Base-by-base conservation (phyloP, 1,140 invertebrate genomes). In the Oreohelix idahoensis region DNA sequence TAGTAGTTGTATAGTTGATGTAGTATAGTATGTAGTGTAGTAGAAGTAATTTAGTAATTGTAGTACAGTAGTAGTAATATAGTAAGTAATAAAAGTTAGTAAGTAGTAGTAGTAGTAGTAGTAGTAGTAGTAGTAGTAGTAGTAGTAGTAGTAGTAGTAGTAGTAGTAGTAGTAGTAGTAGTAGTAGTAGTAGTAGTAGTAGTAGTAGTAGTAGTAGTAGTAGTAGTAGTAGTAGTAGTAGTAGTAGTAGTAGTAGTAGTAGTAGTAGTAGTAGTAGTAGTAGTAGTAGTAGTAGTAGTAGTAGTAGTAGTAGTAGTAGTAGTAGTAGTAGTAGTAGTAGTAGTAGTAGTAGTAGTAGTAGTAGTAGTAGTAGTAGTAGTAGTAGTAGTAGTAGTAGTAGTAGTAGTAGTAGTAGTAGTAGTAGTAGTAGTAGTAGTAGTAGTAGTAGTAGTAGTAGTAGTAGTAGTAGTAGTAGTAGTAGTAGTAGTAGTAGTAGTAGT, bases 331-430 rank as follows among this genome's bases (percentile, higher is more conserved):
- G 20, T 69, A 69, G 32, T 69, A 69, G 20, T 35, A 69, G 32
- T 35, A 69, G 42, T 45, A 45, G 42, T 45, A 45, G 15, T 45
- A 45, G 42, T 45, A 45, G 15, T 45, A 45, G 42, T 45, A 45
- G 42, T 45, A 45, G 42, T 45, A 45, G 15, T 45, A 45, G 32
- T n/a, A n/a, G 32, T 29, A 69, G 26, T 8, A 45, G 42, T 45
- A 45, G 42, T 45, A 45, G 42, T 69, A 69, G 26, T 69, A 69
- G 10, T 69, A 69, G 26, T 69, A 69, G 26, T 69, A 69, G 26
- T 69, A 69, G 26, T 69, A 69, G 26, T 69, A 69, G 26, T 69
- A 69, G 26, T 69, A 69, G 26, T 69, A 69, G 26, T 69, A 69
- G 10, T 69, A 69, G 32, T 69, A 35, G 32, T 58, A 69, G 32